These are phyloP conservation scores for Chrysolina americana DNA, from an alignment of 2,888 invertebrate genomes.

Conservation along the genomic window DNA sequence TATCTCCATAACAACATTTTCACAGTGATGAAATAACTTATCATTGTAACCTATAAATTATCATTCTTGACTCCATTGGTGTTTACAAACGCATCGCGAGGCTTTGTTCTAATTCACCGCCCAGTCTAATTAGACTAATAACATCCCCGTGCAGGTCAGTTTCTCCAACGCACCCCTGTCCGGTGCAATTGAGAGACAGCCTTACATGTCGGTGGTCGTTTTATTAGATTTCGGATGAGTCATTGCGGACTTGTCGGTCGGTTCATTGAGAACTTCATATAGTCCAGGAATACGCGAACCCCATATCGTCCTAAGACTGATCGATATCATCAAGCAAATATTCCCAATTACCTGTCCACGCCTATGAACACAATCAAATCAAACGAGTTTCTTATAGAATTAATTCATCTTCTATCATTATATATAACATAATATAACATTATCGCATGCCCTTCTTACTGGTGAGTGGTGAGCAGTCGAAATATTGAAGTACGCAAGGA, in stretches of 20 bases:
- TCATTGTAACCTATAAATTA: background rate
- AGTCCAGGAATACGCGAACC: background rate
- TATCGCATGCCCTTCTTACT: too few relatives aligned
- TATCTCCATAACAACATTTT: too few relatives aligned
- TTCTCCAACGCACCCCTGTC: slow-evolving; percentile 8
- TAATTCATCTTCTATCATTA: too few relatives aligned
- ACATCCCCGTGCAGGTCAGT: background rate
- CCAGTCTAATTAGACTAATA: slow-evolving; percentile 8
- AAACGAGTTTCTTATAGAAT: too few relatives aligned
- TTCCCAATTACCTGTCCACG: too few relatives aligned
- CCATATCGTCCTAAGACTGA: too few relatives aligned
- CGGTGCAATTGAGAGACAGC: slow-evolving; percentile 10
- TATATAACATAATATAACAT: too few relatives aligned
- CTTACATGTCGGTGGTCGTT: slow-evolving; percentile 30
- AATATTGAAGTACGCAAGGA: too few relatives aligned
- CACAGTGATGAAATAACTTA: too few relatives aligned
- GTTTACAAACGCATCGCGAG: background rate
- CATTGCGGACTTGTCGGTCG: slow-evolving; percentile 42
- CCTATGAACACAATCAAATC: too few relatives aligned
- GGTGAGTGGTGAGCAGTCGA: too few relatives aligned
- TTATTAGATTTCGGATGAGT: slow-evolving; percentile 46
- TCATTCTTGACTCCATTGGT: background rate
- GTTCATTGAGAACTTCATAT: slow-evolving; percentile 32
- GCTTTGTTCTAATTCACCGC: background rate
- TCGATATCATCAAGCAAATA: too few relatives aligned